Conservation (phyloP, 2,113 vertebrate genomes). For the Bettongia penicillata region DNA sequence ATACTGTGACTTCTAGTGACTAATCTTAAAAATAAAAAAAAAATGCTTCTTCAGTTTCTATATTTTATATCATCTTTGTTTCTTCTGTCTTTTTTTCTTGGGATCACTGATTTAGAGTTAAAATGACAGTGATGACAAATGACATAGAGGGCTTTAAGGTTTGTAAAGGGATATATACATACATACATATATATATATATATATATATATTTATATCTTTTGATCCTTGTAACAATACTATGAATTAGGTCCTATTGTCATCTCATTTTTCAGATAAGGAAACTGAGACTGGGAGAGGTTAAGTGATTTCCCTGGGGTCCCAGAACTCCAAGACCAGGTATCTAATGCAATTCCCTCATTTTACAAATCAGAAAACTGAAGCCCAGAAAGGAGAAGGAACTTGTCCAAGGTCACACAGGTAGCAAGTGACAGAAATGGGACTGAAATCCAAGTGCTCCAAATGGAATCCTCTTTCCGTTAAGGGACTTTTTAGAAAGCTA, state of each 20-base stretch:
- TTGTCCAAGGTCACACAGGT: neutral
- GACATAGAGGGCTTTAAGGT: neutral
- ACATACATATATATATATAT: no score
- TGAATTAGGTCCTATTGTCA: neutral
- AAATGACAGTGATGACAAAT: neutral
- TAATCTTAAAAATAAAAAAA: neutral
- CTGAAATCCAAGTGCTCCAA: neutral
- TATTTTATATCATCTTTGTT: neutral
- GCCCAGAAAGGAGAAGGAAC: neutral
- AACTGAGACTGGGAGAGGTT: neutral
- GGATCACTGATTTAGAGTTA: neutral
- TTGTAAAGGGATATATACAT: neutral
- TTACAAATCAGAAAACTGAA: neutral
- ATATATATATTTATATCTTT: neutral
- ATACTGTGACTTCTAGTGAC: neutral
- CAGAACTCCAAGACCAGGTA: neutral
- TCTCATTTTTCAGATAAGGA: neutral
- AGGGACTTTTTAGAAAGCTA: neutral
- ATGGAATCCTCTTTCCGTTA: neutral
- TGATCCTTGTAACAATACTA: neutral
- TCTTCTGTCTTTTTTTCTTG: neutral
- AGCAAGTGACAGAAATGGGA: neutral
- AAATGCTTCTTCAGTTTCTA: neutral
- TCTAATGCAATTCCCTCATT: neutral
- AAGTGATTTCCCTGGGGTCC: neutral